Evolutionary conservation across 2,888 invertebrate species (phyloP).

Genomic region (Mycalesis mineus): DNA sequence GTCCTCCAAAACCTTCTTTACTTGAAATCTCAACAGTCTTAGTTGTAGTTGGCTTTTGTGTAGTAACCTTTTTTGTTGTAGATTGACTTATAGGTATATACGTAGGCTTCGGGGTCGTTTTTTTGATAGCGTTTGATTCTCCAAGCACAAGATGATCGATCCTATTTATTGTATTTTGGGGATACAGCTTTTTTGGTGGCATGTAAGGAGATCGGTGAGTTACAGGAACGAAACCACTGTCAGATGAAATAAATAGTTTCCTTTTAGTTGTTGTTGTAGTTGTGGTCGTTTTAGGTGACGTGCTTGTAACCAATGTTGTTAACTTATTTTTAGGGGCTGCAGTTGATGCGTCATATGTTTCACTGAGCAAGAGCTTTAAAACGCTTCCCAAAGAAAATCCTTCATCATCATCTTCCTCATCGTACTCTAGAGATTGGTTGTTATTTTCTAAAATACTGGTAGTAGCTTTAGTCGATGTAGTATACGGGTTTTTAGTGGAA

Average conservation of each 20-base stretch:
- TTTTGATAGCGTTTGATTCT: conserved; percentile 62
- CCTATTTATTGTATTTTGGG: conserved; percentile 52
- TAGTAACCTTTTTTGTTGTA: conserved; percentile 29
- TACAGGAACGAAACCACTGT: conserved; percentile 48
- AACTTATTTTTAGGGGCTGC: conserved; percentile 32
- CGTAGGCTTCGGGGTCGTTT: conserved; percentile 43
- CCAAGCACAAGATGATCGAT: conserved; percentile 69
- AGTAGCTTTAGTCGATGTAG: not conserved
- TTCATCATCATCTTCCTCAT: conserved; percentile 63
- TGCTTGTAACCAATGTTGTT: conserved; percentile 23
- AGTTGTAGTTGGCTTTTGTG: conserved; percentile 33
- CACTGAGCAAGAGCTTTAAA: conserved; percentile 79
- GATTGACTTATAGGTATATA: conserved; percentile 29
- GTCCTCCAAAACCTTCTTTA: conserved; percentile 32
- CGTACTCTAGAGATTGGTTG: conserved; percentile 51
- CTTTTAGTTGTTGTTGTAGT: conserved; percentile 30
- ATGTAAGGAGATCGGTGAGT: conserved; percentile 43
- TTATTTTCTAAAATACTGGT: conserved; percentile 24
- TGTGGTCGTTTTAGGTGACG: conserved; percentile 18
- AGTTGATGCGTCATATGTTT: conserved; percentile 60
- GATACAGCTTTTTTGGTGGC: conserved; percentile 43
- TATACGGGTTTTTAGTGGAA: conserved; percentile 16
- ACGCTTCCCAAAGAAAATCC: conserved; percentile 81
- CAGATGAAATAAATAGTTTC: conserved; percentile 31
- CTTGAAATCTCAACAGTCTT: conserved; percentile 34